A percentile compares a stretch with the other conserved stretches of the same genome.
Evolutionary conservation across 1,140 invertebrate genomes (phyloP).

Genomic region (Drosophila ogumai): DNA sequence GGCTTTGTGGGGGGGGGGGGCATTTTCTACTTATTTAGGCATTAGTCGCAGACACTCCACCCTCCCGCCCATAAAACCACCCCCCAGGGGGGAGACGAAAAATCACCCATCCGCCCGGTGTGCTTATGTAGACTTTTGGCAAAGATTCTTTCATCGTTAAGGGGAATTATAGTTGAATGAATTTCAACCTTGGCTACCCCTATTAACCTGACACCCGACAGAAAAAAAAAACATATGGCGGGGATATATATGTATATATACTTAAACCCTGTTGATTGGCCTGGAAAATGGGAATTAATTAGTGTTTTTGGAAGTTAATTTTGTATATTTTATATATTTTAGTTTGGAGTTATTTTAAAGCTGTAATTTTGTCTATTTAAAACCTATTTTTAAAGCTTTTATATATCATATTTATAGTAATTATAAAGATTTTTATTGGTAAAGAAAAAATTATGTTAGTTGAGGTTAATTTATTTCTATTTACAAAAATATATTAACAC

Average conservation of each 20-base stretch:
- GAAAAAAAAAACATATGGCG: constrained; percentile 1
- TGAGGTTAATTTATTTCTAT: neutral
- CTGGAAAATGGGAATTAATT: constrained; percentile 5
- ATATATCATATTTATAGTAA: neutral
- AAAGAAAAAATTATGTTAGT: neutral
- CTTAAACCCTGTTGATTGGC: neutral
- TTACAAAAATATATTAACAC: too few species aligned
- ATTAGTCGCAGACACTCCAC: constrained; percentile 50
- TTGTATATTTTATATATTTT: neutral
- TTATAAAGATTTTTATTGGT: too few species aligned
- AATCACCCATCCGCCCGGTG: constrained; percentile 19
- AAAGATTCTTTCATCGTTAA: constrained; percentile 23
- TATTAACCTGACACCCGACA: constrained; percentile 6
- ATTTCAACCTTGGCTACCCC: constrained; percentile 30
- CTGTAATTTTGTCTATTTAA: neutral
- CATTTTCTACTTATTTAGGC: constrained; percentile 68
- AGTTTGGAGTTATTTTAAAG: neutral
- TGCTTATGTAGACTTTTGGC: constrained; percentile 12
- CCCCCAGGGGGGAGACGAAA: neutral
- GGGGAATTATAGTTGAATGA: constrained; percentile 32
- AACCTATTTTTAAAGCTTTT: neutral
- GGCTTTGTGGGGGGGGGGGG: neutral
- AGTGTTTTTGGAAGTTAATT: neutral
- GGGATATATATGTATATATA: neutral
- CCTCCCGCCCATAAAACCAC: constrained; percentile 12